phyloP scores from a whole-genome alignment of 2,113 vertebrate species.

The Corydoras sp. region DNA sequence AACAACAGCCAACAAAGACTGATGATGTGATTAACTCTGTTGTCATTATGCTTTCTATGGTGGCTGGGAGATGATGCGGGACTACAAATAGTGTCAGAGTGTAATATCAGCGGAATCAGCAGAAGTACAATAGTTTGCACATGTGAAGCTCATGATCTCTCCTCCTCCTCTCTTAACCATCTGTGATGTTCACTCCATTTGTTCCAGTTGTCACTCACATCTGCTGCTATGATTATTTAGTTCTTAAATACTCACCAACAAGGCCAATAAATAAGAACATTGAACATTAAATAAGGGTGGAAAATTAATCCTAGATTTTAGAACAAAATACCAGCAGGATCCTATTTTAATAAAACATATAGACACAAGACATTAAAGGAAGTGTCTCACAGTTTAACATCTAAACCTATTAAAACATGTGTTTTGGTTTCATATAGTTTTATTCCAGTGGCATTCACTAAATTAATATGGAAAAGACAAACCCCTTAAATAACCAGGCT shows the following conservation, averaged over 20 bases:
- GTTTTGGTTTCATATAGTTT: no score
- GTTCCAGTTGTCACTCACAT: conserved; percentile 37
- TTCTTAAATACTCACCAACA: not conserved
- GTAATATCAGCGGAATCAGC: conserved; percentile 24
- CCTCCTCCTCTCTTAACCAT: conserved; percentile 26
- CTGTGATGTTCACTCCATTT: conserved; percentile 35
- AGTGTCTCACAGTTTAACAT: no score
- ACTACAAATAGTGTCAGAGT: not conserved
- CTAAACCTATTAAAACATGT: no score
- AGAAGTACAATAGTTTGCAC: not conserved
- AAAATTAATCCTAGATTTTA: no score
- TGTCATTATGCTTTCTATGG: conserved; percentile 10
- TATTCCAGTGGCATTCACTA: no score
- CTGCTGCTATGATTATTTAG: conserved; percentile 31
- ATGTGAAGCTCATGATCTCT: conserved; percentile 5
- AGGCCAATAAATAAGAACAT: conserved; percentile 3
- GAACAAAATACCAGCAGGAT: no score
- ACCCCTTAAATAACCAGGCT: no score
- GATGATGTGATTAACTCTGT: conserved; percentile 21
- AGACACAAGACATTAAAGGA: no score
- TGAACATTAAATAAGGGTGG: not conserved
- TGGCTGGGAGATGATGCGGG: conserved; percentile 22
- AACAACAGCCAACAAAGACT: conserved; percentile 6
- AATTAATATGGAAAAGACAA: no score
- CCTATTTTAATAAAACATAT: no score